Conservation (phyloP, 2,797 vertebrate genomes). For the Scolopax bukidnonensis region DNA sequence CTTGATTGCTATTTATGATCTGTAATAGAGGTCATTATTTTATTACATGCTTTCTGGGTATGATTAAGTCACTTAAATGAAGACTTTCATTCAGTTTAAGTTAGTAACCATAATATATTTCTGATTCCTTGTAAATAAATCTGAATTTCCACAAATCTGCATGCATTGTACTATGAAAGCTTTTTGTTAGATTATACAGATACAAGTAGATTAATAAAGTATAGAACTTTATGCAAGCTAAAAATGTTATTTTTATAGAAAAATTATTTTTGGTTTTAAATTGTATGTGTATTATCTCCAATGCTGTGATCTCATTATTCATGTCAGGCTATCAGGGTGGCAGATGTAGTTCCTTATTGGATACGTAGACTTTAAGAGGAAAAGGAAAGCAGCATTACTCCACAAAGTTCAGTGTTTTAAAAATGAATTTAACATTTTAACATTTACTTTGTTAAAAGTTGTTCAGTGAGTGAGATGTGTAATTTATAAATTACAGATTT, state of each 20-base stretch:
- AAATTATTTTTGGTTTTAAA: neutral
- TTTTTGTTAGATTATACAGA: slow-evolving; percentile 47
- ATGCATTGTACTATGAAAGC: slow-evolving; percentile 35
- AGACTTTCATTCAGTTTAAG: slow-evolving; percentile 69
- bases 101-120: slow-evolving; percentile 75
- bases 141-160: slow-evolving; percentile 54
- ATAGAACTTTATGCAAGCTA: slow-evolving; percentile 6
- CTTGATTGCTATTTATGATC: slow-evolving; percentile 79
- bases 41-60: slow-evolving; percentile 71
- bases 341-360: slow-evolving; percentile 11
- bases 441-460: slow-evolving; percentile 31
- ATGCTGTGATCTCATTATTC: slow-evolving; percentile 22
- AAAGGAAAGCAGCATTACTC: neutral
- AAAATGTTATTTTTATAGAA: neutral
- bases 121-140: slow-evolving; percentile 74
- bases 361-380: neutral
- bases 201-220: slow-evolving; percentile 52
- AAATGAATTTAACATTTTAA: slow-evolving; percentile 26
- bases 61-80: slow-evolving; percentile 80
- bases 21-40: slow-evolving; percentile 80
- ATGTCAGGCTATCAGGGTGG: slow-evolving; percentile 8
- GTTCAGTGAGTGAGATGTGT: neutral
- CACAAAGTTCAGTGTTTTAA: neutral
- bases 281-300: neutral
- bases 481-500: neutral